Conservation (phyloP, 2,797 vertebrate species). For the Rallus crepitans region DNA sequence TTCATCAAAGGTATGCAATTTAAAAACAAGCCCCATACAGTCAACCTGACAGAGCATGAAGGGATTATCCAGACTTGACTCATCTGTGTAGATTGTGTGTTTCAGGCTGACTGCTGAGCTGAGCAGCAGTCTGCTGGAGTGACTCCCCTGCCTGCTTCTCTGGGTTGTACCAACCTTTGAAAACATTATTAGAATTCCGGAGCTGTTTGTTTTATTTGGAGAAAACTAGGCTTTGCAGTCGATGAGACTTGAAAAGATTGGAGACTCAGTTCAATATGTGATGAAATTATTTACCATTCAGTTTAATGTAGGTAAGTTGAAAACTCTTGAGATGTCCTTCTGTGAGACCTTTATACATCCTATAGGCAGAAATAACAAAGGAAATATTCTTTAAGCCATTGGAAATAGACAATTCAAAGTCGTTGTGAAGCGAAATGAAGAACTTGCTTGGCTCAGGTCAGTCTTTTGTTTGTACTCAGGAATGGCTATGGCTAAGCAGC, state of each 20-base stretch:
- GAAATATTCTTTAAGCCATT: too few species aligned
- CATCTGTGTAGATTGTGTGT: conserved; percentile 48
- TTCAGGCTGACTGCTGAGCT: conserved; percentile 38
- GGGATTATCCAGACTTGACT: conserved; percentile 57
- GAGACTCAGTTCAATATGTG: not conserved
- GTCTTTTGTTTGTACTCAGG: not conserved
- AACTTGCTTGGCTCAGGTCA: conserved; percentile 13
- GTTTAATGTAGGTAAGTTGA: not conserved
- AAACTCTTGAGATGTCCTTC: not conserved
- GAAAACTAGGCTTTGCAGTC: not conserved
- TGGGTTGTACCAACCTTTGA: not conserved
- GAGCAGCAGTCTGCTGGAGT: not conserved
- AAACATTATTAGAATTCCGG: not conserved
- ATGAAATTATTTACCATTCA: not conserved
- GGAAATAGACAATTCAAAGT: not conserved
- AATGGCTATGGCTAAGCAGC: not conserved
- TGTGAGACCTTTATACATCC: not conserved
- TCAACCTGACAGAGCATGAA: conserved; percentile 41
- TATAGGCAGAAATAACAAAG: too few species aligned
- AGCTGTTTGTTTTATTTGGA: not conserved
- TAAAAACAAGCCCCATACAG: conserved; percentile 3
- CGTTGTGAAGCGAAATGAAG: not conserved
- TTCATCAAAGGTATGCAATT: conserved; percentile 13
- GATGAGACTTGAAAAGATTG: not conserved
- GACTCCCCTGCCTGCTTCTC: conserved; percentile 1